Evolutionary conservation across 1,140 invertebrate genomes (phyloP).

Genomic region (Hydropsyche tenuis): DNA sequence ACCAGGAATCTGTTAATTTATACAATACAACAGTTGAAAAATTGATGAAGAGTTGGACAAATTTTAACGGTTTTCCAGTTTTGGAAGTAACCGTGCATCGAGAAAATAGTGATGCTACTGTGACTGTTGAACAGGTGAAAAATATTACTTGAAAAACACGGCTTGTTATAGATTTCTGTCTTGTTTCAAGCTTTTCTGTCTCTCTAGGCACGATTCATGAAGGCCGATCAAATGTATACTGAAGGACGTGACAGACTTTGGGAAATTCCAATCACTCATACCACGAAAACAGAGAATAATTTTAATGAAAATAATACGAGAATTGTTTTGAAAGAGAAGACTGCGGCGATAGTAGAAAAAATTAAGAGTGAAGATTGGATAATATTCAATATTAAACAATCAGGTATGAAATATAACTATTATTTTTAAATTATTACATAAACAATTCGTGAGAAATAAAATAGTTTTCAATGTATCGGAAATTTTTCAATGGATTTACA

Average conservation of each 20-base stretch:
- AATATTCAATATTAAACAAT: constrained; percentile 22
- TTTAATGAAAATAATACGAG: neutral
- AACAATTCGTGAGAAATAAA: neutral
- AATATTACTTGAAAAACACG: no score
- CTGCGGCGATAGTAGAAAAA: neutral
- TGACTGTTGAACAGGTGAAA: no score
- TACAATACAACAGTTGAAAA: neutral
- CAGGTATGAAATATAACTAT: neutral
- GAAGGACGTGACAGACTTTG: neutral
- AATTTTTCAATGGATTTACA: no score
- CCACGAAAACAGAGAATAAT: neutral
- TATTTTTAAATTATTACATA: neutral
- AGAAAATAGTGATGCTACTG: no score
- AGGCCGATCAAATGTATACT: neutral
- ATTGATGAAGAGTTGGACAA: no score
- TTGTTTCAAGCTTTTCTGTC: no score
- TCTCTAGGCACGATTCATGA: neutral
- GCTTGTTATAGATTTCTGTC: no score
- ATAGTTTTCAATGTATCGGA: no score
- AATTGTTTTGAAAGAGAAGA: neutral
- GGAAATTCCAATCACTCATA: constrained; percentile 2
- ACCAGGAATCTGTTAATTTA: no score
- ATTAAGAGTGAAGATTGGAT: neutral
- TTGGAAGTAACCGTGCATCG: no score
- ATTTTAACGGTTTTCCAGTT: no score